A percentile compares a stretch with the other conserved stretches of the same genome.
Conservation (phyloP, 2,888 invertebrate species). For the Colletes collaris region DNA sequence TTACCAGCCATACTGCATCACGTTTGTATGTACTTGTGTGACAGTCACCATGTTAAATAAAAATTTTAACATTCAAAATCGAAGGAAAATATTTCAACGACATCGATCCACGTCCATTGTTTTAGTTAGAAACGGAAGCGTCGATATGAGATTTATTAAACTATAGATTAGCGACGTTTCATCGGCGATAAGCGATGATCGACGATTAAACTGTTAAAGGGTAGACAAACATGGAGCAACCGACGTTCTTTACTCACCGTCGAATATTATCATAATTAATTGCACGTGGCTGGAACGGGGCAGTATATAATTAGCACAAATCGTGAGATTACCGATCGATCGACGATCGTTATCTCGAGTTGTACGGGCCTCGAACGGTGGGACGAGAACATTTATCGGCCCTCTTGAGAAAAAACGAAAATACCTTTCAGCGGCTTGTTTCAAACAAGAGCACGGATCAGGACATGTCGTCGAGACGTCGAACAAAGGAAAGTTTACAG, state of each 20-base stretch:
- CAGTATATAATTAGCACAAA: conserved; percentile 40
- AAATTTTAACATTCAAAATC: no score
- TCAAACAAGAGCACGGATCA: neutral
- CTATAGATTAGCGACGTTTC: conserved; percentile 23
- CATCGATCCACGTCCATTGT: neutral
- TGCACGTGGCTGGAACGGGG: conserved; percentile 5
- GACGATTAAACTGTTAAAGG: conserved; percentile 28
- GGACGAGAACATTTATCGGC: neutral
- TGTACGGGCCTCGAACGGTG: neutral
- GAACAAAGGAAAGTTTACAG: no score
- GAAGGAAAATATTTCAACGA: no score
- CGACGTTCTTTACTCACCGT: conserved; percentile 25
- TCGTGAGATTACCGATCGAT: conserved; percentile 37
- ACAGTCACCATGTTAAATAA: no score
- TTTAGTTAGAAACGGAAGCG: conserved; percentile 10
- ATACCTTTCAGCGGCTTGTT: neutral
- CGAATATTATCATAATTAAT: conserved; percentile 43
- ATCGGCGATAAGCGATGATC: conserved; percentile 10
- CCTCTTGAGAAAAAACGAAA: neutral
- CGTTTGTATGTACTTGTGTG: no score
- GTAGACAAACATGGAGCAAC: neutral
- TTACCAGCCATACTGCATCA: no score
- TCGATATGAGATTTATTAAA: conserved; percentile 7
- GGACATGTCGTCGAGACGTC: neutral
- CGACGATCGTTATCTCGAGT: conserved; percentile 32